phyloP scores from a whole-genome alignment of 2,888 invertebrate species.

The Parnassius mnemosyne region DNA sequence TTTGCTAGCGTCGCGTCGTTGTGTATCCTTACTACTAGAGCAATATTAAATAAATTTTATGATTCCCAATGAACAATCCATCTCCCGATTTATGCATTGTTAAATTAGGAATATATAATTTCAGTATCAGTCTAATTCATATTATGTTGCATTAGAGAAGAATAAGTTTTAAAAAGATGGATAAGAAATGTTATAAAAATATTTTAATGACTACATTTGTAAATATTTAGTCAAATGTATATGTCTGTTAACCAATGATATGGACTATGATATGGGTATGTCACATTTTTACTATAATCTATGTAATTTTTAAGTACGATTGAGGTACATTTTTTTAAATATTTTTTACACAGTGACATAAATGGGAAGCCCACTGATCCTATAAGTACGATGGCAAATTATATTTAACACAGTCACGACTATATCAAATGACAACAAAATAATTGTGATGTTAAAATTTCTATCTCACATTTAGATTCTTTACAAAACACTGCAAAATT shows the following conservation, averaged over 20 bases:
- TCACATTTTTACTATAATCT: no score
- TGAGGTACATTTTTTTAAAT: constrained; percentile 13
- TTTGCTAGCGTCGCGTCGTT: no score
- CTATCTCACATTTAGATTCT: background rate
- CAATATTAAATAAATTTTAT: no score
- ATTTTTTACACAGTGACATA: constrained; percentile 5
- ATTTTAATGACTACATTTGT: background rate
- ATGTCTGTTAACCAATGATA: background rate
- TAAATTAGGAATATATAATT: constrained; percentile 5
- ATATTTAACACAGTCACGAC: constrained; percentile 1
- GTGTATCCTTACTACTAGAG: no score
- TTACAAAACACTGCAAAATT: background rate
- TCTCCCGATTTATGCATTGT: no score
- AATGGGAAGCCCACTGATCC: constrained; percentile 17
- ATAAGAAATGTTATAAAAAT: constrained; percentile 10
- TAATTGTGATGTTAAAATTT: background rate
- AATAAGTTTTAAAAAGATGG: constrained; percentile 1
- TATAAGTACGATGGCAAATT: constrained; percentile 26
- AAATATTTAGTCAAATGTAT: background rate
- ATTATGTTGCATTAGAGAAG: constrained; percentile 1
- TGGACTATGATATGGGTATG: no score
- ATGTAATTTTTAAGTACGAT: background rate
- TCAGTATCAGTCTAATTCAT: background rate
- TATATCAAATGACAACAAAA: background rate
- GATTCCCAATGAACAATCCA: no score